phyloP scores from a whole-genome alignment of 2,797 vertebrate species.

The Furcifer pardalis region DNA sequence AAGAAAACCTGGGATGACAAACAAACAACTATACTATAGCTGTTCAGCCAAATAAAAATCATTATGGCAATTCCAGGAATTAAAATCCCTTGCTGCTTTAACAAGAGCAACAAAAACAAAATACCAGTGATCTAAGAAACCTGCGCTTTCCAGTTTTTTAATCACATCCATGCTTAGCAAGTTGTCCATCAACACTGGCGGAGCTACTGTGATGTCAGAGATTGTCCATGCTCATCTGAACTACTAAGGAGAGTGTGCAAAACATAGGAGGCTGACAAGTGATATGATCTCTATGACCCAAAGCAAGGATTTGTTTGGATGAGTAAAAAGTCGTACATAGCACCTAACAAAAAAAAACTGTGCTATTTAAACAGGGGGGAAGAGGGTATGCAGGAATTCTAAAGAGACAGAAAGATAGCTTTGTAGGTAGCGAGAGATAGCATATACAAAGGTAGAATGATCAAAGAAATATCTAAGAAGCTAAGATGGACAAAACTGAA shows the following conservation, averaged over 20 bases:
- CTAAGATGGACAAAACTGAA: neutral
- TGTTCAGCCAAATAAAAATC: conserved; percentile 60
- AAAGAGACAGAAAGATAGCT: neutral
- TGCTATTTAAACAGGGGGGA: neutral
- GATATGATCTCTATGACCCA: neutral
- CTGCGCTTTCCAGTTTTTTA: conserved; percentile 45
- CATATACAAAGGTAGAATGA: neutral
- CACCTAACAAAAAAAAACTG: neutral
- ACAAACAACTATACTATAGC: conserved; percentile 69
- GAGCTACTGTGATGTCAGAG: neutral
- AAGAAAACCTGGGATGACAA: conserved; percentile 69
- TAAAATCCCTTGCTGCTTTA: conserved; percentile 58
- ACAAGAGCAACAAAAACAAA: conserved; percentile 57
- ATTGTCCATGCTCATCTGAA: neutral
- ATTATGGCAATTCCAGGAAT: conserved; percentile 62
- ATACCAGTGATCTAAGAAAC: conserved; percentile 48
- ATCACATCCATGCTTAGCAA: neutral
- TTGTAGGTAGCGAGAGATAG: neutral
- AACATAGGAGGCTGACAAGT: neutral
- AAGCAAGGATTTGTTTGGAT: neutral
- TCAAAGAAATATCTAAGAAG: neutral
- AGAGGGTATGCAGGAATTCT: neutral
- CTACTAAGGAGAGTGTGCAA: neutral
- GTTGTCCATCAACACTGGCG: neutral
- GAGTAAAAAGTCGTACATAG: neutral